phyloP scores from a whole-genome alignment of 2,888 invertebrate genomes.

The Ptilodon capucinus region DNA sequence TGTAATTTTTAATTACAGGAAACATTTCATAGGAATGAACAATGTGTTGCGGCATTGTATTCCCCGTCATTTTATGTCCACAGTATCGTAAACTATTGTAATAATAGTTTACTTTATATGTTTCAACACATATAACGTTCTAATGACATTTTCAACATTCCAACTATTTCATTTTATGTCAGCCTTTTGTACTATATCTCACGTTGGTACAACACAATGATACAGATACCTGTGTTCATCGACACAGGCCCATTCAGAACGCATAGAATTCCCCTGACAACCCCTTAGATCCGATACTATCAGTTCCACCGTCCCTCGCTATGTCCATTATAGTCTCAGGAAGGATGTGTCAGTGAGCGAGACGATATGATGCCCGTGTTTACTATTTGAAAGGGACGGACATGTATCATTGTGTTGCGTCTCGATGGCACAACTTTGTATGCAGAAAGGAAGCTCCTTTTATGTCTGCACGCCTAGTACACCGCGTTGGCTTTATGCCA shows the following conservation, averaged over 20 bases:
- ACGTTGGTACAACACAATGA: constrained; percentile 34
- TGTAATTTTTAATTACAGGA: no score
- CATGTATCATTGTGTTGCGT: constrained; percentile 67
- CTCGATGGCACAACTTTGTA: constrained; percentile 73
- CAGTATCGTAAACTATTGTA: background rate
- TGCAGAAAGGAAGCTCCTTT: constrained; percentile 66
- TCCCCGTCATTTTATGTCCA: no score
- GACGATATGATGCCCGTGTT: constrained; percentile 68
- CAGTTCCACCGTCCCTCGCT: constrained; percentile 53
- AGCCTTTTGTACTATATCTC: constrained; percentile 23
- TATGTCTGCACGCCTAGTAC: constrained; percentile 53
- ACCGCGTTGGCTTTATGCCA: constrained; percentile 38
- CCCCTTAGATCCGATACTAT: constrained; percentile 64
- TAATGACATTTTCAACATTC: constrained; percentile 13
- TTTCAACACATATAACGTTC: background rate
- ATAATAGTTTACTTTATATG: no score
- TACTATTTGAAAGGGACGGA: constrained; percentile 63
- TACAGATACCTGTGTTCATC: constrained; percentile 47
- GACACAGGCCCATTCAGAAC: constrained; percentile 48
- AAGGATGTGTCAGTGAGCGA: constrained; percentile 73
- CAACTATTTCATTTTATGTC: constrained; percentile 5
- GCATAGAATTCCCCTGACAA: constrained; percentile 53
- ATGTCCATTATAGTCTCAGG: constrained; percentile 62
- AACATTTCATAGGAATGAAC: no score
- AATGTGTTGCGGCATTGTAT: no score